Evolutionary conservation across 2,797 vertebrate genomes (phyloP), one percentile per base, ranked within the genome.

Genomic region (Anniella stebbinsi): DNA sequence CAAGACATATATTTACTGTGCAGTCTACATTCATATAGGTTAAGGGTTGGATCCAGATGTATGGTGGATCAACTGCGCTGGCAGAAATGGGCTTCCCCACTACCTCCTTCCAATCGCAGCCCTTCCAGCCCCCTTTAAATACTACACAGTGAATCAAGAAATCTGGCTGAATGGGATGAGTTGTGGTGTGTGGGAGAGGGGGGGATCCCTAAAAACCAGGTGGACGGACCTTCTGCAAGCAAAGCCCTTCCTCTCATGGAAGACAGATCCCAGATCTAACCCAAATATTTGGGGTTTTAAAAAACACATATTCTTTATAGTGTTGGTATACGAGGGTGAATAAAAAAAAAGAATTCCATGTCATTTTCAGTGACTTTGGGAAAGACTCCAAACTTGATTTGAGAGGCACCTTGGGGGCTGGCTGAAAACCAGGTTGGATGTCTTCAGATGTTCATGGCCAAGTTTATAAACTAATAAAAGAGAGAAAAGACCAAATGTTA

Each of bases 381-480:
- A 25, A 89, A 9, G 60, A 30, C 4, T 90, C 30, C 72, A 33
- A 60, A 28, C 84, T 78, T 67, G 12, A 60, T 87, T 81, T 92
- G 0, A 0, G 86, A 57, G 92, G 63, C 38, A 28, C 67, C 1
- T 0, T 57, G 89, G 80, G 63, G 60, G 86, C 57, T 38, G 93
- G 66, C 13, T 0, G 4, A 33, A 33, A 30, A 86, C 72, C 84
- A 86, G 28, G 13, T 25, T 75, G 86, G 23, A 54, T 0, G 77
- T 87, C 93, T 95, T 97, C 96, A 97, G 78, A 97, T 97, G 87
- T 96, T 97, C 96, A 97, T 96, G 45, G 97, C 95, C 94, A 97
- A 81, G 87, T 60, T 94, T 96, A 97, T 96, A 89, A 97, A 97
- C 97, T 97, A 92, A 48, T 78, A 89, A 75, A 60, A 0, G 63